Evolutionary conservation across 2,888 invertebrate genomes (phyloP), one percentile per base, ranked within the genome.

Genomic region (Cosmorhoe ocellata): DNA sequence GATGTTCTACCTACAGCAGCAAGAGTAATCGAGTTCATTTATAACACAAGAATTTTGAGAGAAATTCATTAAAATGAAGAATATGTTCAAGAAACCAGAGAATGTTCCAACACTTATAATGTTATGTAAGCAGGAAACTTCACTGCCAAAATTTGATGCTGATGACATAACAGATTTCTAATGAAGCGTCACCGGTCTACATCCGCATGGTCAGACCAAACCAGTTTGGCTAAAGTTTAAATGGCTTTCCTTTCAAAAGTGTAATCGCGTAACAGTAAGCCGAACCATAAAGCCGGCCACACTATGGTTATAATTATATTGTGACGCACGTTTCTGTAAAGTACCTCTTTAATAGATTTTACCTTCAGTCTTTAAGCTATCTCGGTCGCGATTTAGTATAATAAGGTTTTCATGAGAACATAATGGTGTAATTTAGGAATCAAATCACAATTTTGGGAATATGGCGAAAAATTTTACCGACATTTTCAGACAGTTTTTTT

Each of bases 241-340:
- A 76, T 80, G 78, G 80, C 84, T 85, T 84, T 86, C 85, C 84
- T 76, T 79, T 77, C 66, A 70, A 78, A 78, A 73, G 41, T 31
- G 24, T 38, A 37, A 33, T 31, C 41, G 38, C 73, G 70, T 64
- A 38, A 46, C 32, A 18, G 28, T 30, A 36, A 73, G 14, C 28
- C 39, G 24, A 7, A 7, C 24, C 24, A 18, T n/a, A 18, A 18
- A 28, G 39, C 10, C 38, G 14, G 9, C n/a, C 18, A 10, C 28
- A 18, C 18, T 39, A 6, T 39, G 14, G n/a, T 13, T 39, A 14
- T 6, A n/a, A 33, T 13, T 13, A 7, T 24, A 10, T 22, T 30
- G 18, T 7, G 6, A 24, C 2, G 18, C 18, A 18, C 18, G 18
- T 18, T 18, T 18, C 4, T 18, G 18, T 18, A 18, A n/a, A 2